Conservation (phyloP, 2,113 vertebrate species). For the Thomomys bottae region DNA sequence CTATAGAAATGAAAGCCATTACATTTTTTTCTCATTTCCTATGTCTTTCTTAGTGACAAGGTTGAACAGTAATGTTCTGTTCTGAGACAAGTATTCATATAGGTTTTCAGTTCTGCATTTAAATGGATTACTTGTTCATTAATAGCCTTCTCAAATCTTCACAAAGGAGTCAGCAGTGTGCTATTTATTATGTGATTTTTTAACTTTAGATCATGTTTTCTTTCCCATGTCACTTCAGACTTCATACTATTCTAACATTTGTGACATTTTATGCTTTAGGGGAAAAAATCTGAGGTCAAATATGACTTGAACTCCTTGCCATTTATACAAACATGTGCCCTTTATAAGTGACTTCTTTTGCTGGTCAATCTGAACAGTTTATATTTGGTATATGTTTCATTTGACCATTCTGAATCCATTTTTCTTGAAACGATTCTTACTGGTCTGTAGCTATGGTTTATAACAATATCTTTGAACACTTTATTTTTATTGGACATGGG, state of each 20-base stretch:
- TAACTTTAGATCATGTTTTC: not conserved
- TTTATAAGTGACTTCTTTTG: not conserved
- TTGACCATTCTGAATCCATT: not conserved
- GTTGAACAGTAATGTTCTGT: constrained; percentile 9
- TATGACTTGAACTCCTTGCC: not conserved
- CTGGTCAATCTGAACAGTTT: not conserved
- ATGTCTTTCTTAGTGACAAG: constrained; percentile 24
- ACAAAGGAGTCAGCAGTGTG: not conserved
- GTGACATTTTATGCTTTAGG: not conserved
- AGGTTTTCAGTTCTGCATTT: constrained; percentile 27
- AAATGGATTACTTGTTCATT: not conserved
- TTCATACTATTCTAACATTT: not conserved
- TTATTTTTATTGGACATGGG: too few relatives aligned
- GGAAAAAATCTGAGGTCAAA: not conserved
- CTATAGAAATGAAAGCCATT: constrained; percentile 20
- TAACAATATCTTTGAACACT: too few relatives aligned
- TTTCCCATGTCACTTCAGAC: not conserved
- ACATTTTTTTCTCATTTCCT: not conserved
- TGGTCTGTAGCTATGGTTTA: too few relatives aligned
- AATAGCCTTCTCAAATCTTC: not conserved
- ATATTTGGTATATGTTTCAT: not conserved
- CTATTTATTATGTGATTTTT: not conserved
- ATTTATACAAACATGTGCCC: not conserved
- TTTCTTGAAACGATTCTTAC: too few relatives aligned
- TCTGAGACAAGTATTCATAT: not conserved